These are phyloP conservation scores for Pangasius larnaudii DNA, from an alignment of 2,797 vertebrate genomes.

Conservation along the genomic window DNA sequence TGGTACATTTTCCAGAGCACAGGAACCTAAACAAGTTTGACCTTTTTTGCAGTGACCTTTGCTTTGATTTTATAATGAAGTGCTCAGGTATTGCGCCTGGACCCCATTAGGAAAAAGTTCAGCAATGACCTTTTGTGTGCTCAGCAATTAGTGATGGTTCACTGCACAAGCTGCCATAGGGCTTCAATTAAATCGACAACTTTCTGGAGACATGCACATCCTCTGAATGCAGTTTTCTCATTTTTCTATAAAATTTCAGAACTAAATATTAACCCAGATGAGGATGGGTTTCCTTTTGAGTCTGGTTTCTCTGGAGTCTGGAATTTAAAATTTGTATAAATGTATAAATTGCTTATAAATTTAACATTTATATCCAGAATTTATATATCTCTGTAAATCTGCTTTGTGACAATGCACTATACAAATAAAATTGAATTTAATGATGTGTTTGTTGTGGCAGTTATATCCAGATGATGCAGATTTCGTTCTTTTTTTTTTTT, in stretches of 20 bases:
- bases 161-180: background rate
- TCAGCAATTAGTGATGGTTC: slow-evolving; percentile 4
- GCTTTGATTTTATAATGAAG: background rate
- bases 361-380: background rate
- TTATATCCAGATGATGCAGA: background rate
- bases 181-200: background rate
- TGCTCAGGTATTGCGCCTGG: background rate
- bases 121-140: background rate
- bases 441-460: background rate
- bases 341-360: background rate
- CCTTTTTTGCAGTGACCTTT: background rate
- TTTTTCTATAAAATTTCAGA: background rate
- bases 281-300: background rate
- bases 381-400: background rate
- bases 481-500: background rate
- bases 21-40: background rate
- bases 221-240: background rate
- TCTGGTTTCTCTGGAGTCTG: background rate
- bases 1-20: background rate
- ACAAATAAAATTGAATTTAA: background rate
- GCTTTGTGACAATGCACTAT: background rate
- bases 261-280: background rate
- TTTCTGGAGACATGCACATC: background rate
- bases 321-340: background rate
- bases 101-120: background rate